These are phyloP conservation scores for Pseudolycoriella hygida DNA, from an alignment of 2,888 invertebrate species.

Conservation along the genomic window DNA sequence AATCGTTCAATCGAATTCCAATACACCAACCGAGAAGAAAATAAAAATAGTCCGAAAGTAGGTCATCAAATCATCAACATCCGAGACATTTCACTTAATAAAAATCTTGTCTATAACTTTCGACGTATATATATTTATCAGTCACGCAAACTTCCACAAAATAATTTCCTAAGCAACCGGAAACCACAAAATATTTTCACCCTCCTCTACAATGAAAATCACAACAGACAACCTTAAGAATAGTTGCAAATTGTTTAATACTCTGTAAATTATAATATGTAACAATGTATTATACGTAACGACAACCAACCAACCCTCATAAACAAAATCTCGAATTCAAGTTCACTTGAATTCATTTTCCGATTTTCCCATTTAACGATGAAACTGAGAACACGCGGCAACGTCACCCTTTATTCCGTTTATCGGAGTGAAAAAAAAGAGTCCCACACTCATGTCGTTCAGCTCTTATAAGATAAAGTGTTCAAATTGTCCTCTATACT, in stretches of 20 bases:
- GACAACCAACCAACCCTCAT: background rate
- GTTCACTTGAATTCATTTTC: constrained; percentile 2
- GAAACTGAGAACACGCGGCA: background rate
- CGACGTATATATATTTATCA: no score
- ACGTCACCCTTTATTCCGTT: background rate
- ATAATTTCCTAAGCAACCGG: background rate
- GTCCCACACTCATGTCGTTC: background rate
- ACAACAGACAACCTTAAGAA: background rate
- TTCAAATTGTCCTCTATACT: no score
- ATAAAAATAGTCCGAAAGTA: no score
- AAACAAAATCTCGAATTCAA: background rate
- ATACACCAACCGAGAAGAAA: no score
- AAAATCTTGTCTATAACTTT: no score
- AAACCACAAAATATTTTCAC: background rate
- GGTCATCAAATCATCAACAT: no score
- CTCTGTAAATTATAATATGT: constrained; percentile 1
- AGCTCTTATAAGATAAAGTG: no score
- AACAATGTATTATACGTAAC: background rate
- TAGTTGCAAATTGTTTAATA: constrained; percentile 4
- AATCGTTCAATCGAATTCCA: no score
- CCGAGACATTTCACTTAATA: no score
- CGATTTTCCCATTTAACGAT: background rate
- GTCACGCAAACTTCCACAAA: no score
- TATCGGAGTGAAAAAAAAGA: background rate
- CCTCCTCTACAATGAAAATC: background rate